phyloP scores from a whole-genome alignment of 2,113 vertebrate species.

The Rhinolophus sinicus region DNA sequence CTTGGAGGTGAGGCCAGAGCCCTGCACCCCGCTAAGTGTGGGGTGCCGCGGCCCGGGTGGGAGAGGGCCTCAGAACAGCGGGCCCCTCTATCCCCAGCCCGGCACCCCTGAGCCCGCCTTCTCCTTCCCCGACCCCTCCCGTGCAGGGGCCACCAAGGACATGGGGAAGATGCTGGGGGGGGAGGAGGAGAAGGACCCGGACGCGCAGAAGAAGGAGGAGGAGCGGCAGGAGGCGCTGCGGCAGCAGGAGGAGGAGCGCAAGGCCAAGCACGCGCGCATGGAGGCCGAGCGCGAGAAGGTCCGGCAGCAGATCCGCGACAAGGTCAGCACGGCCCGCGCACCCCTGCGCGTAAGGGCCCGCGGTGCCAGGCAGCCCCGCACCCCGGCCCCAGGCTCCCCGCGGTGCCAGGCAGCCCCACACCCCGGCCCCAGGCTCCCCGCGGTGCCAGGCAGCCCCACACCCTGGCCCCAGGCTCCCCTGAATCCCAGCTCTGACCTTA shows the following conservation, averaged over 20 bases:
- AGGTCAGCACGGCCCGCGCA: constrained; percentile 86
- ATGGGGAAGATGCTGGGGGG: constrained; percentile 99
- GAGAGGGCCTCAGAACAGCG: background rate
- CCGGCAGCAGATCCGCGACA: constrained; percentile 98
- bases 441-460: no score
- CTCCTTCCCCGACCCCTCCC: background rate
- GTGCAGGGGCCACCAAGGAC: constrained; percentile 97
- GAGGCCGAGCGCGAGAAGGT: constrained; percentile 98
- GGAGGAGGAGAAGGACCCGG: constrained; percentile 98
- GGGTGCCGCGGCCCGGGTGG: no score
- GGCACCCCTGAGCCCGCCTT: background rate
- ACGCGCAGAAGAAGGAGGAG: constrained; percentile 97
- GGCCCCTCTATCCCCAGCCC: background rate
- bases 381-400: background rate
- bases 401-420: no score
- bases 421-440: background rate
- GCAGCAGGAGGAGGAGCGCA: constrained; percentile 98
- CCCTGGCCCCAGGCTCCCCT: background rate
- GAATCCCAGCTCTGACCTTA: background rate
- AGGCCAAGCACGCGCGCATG: constrained; percentile 96
- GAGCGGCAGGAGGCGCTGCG: constrained; percentile 96
- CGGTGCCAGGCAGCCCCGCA: no score
- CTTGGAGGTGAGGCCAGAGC: constrained; percentile 89
- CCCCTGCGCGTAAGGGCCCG: rapidly evolving
- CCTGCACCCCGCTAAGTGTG: background rate